phyloP scores from a whole-genome alignment of 1,140 invertebrate genomes.

The Leptestheria dahalacensis region DNA sequence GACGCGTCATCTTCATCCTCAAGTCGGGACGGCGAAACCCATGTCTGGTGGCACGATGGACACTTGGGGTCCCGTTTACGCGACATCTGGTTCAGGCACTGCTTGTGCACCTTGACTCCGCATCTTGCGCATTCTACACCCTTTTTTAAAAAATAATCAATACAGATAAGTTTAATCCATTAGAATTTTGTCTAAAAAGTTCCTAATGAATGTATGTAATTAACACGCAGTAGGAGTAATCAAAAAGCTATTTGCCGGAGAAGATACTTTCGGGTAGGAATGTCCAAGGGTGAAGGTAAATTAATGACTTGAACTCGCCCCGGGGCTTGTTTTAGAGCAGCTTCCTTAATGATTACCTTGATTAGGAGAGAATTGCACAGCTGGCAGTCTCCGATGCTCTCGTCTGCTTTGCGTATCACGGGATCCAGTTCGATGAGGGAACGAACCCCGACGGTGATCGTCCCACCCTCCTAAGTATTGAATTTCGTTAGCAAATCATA shows the following conservation, averaged over 20 bases:
- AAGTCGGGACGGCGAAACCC: not conserved
- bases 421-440: conserved; percentile 11
- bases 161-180: not conserved
- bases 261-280: too few relatives aligned
- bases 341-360: conserved; percentile 9
- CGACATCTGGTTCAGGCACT: conserved; percentile 1
- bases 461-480: conserved; percentile 2
- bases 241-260: too few relatives aligned
- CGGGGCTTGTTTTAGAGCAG: too few relatives aligned
- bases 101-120: conserved; percentile 8
- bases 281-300: too few relatives aligned
- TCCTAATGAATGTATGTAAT: too few relatives aligned
- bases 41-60: conserved; percentile 7
- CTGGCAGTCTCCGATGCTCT: conserved; percentile 4
- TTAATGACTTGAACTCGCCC: too few relatives aligned
- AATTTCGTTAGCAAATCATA: not conserved
- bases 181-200: too few relatives aligned
- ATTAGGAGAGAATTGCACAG: conserved; percentile 8
- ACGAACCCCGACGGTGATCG: conserved; percentile 1
- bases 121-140: not conserved
- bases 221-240: too few relatives aligned
- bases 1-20: not conserved
- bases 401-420: conserved; percentile 4
- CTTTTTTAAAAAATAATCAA: not conserved
- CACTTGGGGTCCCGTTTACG: conserved; percentile 2